These are phyloP conservation scores for Pocillopora meandrina DNA, from an alignment of 92 coral and sea anemone genomes.

Conservation along the genomic window DNA sequence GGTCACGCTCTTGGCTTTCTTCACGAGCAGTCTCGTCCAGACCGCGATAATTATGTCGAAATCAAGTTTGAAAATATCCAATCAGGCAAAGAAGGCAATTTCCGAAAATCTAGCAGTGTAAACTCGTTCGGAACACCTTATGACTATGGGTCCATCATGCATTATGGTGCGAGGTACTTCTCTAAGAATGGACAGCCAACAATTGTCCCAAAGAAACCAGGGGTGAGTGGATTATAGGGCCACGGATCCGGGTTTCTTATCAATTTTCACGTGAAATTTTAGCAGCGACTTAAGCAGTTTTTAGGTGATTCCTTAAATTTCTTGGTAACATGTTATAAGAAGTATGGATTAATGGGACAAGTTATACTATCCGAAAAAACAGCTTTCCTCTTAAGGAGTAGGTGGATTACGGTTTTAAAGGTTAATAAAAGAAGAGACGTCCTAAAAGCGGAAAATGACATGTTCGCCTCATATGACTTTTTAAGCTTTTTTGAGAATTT, in stretches of 20 bases:
- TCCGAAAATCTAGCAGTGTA: constrained; percentile 34
- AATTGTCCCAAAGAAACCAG: constrained; percentile 53
- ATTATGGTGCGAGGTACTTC: constrained; percentile 52
- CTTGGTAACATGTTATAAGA: too few relatives aligned
- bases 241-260: not conserved
- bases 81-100: constrained; percentile 46
- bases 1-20: constrained; percentile 57
- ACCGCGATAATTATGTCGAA: constrained; percentile 49
- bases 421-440: too few relatives aligned
- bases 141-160: constrained; percentile 62
- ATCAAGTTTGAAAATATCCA: constrained; percentile 46
- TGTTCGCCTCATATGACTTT: too few relatives aligned
- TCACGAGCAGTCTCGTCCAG: constrained; percentile 59
- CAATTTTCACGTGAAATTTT: too few relatives aligned
- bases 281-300: too few relatives aligned
- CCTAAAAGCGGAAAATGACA: too few relatives aligned
- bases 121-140: constrained; percentile 56
- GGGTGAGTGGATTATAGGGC: constrained; percentile 11
- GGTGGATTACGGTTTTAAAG: too few relatives aligned
- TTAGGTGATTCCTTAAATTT: too few relatives aligned
- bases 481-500: too few relatives aligned
- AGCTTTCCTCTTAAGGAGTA: too few relatives aligned
- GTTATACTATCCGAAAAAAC: too few relatives aligned
- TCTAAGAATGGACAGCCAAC: constrained; percentile 57
- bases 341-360: too few relatives aligned